Conservation (phyloP, 1,140 invertebrate species). For the Triops cancriformis region DNA sequence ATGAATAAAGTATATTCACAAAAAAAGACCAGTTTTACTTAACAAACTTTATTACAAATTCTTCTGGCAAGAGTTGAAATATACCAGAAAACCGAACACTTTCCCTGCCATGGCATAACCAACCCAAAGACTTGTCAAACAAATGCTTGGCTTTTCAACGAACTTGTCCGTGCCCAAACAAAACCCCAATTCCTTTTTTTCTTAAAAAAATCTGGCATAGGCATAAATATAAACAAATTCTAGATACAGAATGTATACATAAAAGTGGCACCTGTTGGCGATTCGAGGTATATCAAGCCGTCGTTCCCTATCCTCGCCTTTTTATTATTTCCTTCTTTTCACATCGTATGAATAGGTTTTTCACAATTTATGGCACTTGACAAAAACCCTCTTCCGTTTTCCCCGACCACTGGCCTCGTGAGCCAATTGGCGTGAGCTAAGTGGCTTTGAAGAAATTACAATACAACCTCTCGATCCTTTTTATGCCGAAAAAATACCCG, state of each 20-base stretch:
- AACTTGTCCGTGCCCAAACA: neutral
- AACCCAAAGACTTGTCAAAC: neutral
- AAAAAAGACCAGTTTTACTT: neutral
- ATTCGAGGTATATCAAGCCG: slow-evolving; percentile 2
- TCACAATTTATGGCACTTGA: neutral
- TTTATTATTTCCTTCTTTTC: neutral
- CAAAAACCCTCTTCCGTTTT: neutral
- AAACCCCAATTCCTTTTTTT: neutral
- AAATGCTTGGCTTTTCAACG: neutral
- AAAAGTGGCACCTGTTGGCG: neutral
- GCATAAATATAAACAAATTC: neutral
- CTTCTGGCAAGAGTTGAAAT: neutral
- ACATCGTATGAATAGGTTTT: neutral
- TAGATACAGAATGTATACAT: neutral
- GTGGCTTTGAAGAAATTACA: neutral
- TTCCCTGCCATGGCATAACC: neutral
- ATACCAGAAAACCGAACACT: neutral
- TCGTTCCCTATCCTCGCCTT: neutral
- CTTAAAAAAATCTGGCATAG: neutral
- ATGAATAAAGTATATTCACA: too few species aligned
- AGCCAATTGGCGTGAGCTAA: neutral
- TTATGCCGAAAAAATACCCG: neutral
- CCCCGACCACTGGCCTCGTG: neutral
- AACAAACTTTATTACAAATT: neutral
- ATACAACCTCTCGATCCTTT: neutral